These are phyloP conservation scores for Lepidurus packardi DNA, from an alignment of 1,140 invertebrate genomes.

Conservation along the genomic window DNA sequence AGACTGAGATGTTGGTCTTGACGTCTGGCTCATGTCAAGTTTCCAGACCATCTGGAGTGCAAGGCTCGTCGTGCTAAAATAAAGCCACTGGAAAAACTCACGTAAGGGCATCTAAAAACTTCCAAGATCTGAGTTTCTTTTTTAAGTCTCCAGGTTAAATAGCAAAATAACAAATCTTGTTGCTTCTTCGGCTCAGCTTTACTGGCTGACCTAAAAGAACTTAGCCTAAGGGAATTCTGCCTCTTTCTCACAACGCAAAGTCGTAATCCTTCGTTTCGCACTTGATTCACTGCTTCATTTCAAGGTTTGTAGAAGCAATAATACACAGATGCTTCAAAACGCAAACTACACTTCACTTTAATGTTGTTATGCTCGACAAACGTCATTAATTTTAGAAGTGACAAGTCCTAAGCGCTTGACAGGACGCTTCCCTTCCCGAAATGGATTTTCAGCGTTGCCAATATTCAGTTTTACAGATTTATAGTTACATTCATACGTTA, in stretches of 20 bases:
- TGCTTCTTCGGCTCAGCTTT: neutral
- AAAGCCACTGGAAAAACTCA: neutral
- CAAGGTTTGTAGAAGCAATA: neutral
- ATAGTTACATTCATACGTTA: neutral
- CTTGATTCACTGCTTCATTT: neutral
- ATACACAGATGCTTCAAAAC: neutral
- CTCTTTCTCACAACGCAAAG: neutral
- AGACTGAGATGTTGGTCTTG: neutral
- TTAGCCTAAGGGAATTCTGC: neutral
- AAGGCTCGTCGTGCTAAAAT: neutral
- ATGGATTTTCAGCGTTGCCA: conserved; percentile 11
- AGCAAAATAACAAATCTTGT: neutral
- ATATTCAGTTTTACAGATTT: neutral
- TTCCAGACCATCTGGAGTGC: conserved; percentile 9
- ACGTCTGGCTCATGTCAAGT: conserved; percentile 12
- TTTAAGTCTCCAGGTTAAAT: neutral
- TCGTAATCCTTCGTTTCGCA: neutral
- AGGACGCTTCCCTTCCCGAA: conserved; percentile 20
- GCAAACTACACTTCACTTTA: neutral
- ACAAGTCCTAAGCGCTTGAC: conserved; percentile 9
- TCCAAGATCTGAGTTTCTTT: neutral
- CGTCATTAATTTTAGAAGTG: neutral
- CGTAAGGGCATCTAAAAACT: neutral
- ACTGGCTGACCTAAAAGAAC: neutral
- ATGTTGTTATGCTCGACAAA: neutral